Evolutionary conservation across 2,888 invertebrate species (phyloP).

Genomic region (Ceramica pisi): DNA sequence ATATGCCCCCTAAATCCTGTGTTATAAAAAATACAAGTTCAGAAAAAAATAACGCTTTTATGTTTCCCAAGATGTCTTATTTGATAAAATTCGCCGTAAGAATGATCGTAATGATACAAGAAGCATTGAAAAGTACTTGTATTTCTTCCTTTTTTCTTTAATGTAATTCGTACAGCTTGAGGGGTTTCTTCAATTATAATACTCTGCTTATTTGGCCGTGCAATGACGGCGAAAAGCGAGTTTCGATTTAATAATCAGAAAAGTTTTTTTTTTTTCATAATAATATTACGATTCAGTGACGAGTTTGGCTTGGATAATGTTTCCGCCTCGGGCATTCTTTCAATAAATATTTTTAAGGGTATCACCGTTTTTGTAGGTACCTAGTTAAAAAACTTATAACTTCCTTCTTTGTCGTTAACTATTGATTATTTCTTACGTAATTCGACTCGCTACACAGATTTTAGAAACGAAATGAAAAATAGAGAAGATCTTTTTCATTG

Average conservation of each 20-base stretch:
- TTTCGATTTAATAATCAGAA: slow-evolving; percentile 26
- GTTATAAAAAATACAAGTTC: not conserved
- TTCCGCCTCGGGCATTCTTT: slow-evolving; percentile 7
- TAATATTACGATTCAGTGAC: slow-evolving; percentile 21
- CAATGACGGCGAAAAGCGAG: slow-evolving; percentile 28
- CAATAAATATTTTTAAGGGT: slow-evolving; percentile 20
- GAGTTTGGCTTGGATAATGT: slow-evolving; percentile 26
- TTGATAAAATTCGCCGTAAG: slow-evolving; percentile 30
- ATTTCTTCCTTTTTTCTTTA: slow-evolving; percentile 36
- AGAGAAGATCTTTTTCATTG: not conserved
- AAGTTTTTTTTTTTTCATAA: slow-evolving; percentile 27
- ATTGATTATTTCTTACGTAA: not conserved
- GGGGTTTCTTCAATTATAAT: slow-evolving; percentile 59
- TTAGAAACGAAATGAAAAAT: not conserved
- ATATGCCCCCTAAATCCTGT: not conserved
- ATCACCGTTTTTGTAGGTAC: not conserved
- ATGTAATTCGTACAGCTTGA: slow-evolving; percentile 47
- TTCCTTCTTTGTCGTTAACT: not conserved
- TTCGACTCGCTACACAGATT: not conserved
- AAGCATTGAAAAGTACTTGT: slow-evolving; percentile 33
- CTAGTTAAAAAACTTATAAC: slow-evolving; percentile 8
- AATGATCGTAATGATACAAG: slow-evolving; percentile 44
- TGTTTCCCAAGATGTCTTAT: slow-evolving; percentile 13
- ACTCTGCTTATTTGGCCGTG: slow-evolving; percentile 41
- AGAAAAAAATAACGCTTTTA: slow-evolving; percentile 15